Evolutionary conservation across 92 coral and sea anemone genomes (phyloP).

Genomic region (Nematostella vectensis): DNA sequence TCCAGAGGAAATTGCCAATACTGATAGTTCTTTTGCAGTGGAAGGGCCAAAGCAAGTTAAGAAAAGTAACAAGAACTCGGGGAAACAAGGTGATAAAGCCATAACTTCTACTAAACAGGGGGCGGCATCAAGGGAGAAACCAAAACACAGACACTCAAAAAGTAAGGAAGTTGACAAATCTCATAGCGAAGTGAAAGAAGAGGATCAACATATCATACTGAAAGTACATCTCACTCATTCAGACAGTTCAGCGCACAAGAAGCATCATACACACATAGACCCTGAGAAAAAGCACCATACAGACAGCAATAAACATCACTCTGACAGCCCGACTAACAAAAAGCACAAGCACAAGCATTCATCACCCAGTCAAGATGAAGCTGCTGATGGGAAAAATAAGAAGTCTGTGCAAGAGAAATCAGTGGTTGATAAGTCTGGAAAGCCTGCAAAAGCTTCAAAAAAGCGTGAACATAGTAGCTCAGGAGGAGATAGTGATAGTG

Average conservation of each 20-base stretch:
- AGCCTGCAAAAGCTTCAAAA: too few species aligned
- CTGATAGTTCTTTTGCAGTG: not conserved
- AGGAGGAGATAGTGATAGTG: constrained; percentile 3
- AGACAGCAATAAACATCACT: too few species aligned
- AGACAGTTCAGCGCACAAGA: constrained; percentile 27
- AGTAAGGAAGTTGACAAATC: constrained; percentile 39
- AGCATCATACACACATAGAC: too few species aligned
- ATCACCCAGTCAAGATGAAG: constrained; percentile 11
- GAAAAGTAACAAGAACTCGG: not conserved
- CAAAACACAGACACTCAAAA: constrained; percentile 40
- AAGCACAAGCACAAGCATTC: constrained; percentile 44
- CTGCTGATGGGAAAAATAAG: constrained; percentile 6
- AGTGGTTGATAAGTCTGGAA: too few species aligned
- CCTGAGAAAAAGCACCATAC: too few species aligned
- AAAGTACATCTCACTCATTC: constrained; percentile 77
- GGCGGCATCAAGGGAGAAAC: constrained; percentile 4
- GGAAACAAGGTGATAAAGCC: not conserved
- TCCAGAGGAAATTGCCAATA: not conserved
- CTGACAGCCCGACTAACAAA: constrained; percentile 17
- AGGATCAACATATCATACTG: constrained; percentile 75
- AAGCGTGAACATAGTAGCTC: too few species aligned
- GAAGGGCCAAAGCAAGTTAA: not conserved
- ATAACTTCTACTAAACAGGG: not conserved
- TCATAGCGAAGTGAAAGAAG: constrained; percentile 46
- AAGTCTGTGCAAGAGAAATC: too few species aligned